Evolutionary conservation across 2,797 vertebrate species (phyloP), one percentile per base, ranked within the genome.

Genomic region (Karalla daura): DNA sequence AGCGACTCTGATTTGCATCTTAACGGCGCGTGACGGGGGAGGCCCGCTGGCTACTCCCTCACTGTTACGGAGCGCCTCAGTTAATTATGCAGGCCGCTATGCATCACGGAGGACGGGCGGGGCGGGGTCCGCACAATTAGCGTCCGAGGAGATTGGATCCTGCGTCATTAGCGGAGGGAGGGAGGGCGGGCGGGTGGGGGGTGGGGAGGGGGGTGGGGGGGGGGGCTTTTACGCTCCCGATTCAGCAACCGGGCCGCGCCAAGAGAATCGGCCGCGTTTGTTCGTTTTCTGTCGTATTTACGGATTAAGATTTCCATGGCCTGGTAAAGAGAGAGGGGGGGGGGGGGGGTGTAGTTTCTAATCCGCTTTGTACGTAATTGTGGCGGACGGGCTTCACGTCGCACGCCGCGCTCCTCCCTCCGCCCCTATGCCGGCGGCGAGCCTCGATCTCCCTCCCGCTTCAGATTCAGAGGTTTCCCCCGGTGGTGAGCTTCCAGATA

Each of bases 21-120:
- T 90, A 92, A 91, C 91, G 88, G 87, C 70, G 81, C 87, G 89
- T 90, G 86, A 86, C 85, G 66, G 70, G 66, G 74, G 78, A 30
- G 72, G 80, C 74, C 88, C 75, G 58, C 64, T 13, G 80, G 89
- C 84, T 66, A 58, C 86, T 88, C 88, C 80, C 76, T 88, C 84
- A 85, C 83, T 58, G 54, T 74, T 83, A 87, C n/a, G n/a, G 78
- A 86, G 65, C 69, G 64, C 43, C 39, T 36, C 81, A 91, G 91
- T 92, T 90, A 93, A 92, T 91, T 89, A 89, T 87, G 80, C 86
- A 85, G 51, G 86, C 83, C 73, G 81, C 70, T 75, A 76, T 55
- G 82, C 87, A 89, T 78, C 79, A 91, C 79, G 63, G 83, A 76
- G 44, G 76, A 37, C 47, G 70, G 88, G 87, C 43, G 87, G 86